phyloP scores from a whole-genome alignment of 2,113 vertebrate genomes.

The Micromys minutus region DNA sequence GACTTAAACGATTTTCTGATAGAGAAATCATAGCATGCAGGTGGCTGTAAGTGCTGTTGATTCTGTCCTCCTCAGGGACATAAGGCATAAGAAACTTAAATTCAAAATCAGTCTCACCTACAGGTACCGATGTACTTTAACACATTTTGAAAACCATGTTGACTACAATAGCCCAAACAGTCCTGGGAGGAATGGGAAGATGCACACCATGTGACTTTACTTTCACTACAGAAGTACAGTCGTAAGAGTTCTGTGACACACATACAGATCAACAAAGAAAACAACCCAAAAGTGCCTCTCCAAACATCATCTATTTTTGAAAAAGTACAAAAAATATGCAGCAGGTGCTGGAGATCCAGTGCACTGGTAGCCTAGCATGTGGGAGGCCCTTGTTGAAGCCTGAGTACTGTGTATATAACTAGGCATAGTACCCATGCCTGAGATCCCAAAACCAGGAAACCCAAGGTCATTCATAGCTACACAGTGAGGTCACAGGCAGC shows the following conservation, averaged over 20 bases:
- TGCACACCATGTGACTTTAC: neutral
- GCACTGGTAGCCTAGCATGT: neutral
- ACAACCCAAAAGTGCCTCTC: neutral
- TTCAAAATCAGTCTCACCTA: neutral
- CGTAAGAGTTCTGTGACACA: neutral
- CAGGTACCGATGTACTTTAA: neutral
- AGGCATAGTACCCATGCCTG: neutral
- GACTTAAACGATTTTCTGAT: constrained; percentile 8
- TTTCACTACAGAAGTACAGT: neutral
- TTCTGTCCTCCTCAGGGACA: neutral
- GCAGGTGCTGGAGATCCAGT: too few relatives aligned
- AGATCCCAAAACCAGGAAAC: neutral
- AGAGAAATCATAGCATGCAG: neutral
- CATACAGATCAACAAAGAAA: neutral
- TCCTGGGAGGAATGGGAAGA: neutral
- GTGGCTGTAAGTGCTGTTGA: neutral
- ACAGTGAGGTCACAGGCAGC: neutral
- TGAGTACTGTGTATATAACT: neutral
- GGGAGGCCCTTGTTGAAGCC: neutral
- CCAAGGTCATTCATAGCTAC: neutral
- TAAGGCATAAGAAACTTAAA: neutral
- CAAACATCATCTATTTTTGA: neutral
- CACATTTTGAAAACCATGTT: neutral
- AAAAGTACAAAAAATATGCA: neutral
- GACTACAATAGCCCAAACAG: neutral